Evolutionary conservation across 2,113 vertebrate genomes (phyloP).

Genomic region (Mellivora capensis): DNA sequence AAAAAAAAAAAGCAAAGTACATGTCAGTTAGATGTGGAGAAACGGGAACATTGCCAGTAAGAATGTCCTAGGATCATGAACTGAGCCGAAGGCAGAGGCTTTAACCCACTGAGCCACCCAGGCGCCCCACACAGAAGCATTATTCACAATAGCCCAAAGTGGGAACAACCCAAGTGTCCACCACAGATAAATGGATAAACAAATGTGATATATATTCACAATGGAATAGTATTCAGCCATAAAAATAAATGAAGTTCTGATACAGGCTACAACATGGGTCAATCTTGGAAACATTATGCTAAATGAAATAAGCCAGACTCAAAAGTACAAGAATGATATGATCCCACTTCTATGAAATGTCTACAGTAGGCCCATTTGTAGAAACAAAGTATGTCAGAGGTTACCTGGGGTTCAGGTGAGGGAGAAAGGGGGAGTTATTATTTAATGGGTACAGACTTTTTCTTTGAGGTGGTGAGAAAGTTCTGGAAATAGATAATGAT

Average conservation of each 20-base stretch:
- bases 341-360: not conserved
- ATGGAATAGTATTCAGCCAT: not conserved
- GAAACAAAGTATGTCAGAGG: not conserved
- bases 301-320: not conserved
- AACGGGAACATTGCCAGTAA: not conserved
- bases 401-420: not conserved
- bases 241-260: not conserved
- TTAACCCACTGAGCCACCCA: too few relatives aligned
- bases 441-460: not conserved
- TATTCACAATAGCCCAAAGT: not conserved
- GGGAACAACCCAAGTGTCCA: not conserved
- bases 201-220: not conserved
- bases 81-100: too few relatives aligned
- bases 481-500: not conserved
- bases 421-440: not conserved
- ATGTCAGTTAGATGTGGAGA: not conserved
- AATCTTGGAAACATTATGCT: not conserved
- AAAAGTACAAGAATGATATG: not conserved
- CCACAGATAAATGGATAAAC: not conserved
- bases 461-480: not conserved
- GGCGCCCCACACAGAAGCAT: too few relatives aligned
- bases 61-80: too few relatives aligned
- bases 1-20: not conserved
- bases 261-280: not conserved
- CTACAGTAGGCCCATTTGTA: not conserved